Base-by-base conservation (phyloP, 2,888 invertebrate genomes). In the Patella pellucida region DNA sequence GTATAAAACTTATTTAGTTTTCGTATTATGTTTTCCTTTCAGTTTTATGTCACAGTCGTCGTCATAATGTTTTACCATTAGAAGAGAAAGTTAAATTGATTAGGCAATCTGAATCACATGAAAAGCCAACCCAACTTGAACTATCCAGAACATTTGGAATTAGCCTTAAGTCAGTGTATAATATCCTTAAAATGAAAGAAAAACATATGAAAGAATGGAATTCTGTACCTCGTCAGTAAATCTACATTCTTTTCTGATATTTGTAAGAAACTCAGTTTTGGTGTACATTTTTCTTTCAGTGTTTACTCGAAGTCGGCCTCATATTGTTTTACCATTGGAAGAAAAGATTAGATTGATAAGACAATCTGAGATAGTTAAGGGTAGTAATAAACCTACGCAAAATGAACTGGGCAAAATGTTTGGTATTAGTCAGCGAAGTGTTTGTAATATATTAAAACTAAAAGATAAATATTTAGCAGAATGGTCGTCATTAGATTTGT, bases 131-230 rank as follows among this genome's bases (percentile, higher is more conserved):
- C 14, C 62, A 62, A 23, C 11, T 12, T 23, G 23, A 62, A 62
- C 19, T 62, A 23, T 19, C 62, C 7, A 23, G 23, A 23, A 62
- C 19, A 62, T 62, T 62, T 62, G 62, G 62, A 23, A 62, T 62
- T 23, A 62, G 62, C 23, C 62, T 23, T 19, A 62, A 23, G 62
- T 23, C 62, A 62, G 62, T 62, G 19, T 62, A 23, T 62, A 62
- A 62, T 62, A 62, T 62, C 23, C 14, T 62, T 12, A 62, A 62
- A 62, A 62, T 62, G 62, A 62, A 62, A 62, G 62, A 62, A 62
- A 62, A 62, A 62, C 62, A 23, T 62, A 19, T 62, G 14, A 23
- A 62, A 11, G 62, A 62, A 23, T 62, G 62, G 62, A 62, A 41
- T 41, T 41, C 41, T 41, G 41, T 41, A 41, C 41, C 41, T 41